These are phyloP conservation scores for Drosophila picticornis DNA, from an alignment of 2,888 invertebrate genomes.

Conservation along the genomic window DNA sequence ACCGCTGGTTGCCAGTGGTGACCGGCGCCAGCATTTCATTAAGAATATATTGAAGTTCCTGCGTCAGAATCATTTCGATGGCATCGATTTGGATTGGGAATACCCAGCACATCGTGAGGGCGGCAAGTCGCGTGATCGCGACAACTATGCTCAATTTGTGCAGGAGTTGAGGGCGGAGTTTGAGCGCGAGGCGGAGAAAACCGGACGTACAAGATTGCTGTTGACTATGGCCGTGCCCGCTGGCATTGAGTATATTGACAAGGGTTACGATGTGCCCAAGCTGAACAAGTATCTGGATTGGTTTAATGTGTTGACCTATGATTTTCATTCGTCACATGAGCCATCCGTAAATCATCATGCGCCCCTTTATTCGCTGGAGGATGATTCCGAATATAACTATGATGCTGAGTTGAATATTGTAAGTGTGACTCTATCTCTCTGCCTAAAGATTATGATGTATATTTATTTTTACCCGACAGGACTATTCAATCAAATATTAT, in stretches of 20 bases:
- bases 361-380: conserved; percentile 92
- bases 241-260: conserved; percentile 96
- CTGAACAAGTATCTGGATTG: conserved; percentile 95
- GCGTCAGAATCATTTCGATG: conserved; percentile 96
- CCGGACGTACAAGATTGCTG: conserved; percentile 91
- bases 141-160: conserved; percentile 95
- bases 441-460: not conserved
- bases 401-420: conserved; percentile 95
- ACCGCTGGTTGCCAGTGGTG: conserved; percentile 92
- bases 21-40: conserved; percentile 92
- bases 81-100: conserved; percentile 96
- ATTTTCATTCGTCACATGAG: conserved; percentile 96
- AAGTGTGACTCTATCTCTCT: conserved; percentile 83
- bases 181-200: conserved; percentile 93
- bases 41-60: conserved; percentile 94
- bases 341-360: conserved; percentile 96
- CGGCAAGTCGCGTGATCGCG: conserved; percentile 91
- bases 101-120: conserved; percentile 87
- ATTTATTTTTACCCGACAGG: conserved; percentile 86
- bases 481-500: conserved; percentile 94
- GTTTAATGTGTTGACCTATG: conserved; percentile 96
- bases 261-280: conserved; percentile 95
- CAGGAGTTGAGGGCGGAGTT: conserved; percentile 96
- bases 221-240: conserved; percentile 98
- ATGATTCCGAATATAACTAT: conserved; percentile 94